Evolutionary conservation across 2,113 vertebrate species (phyloP).

Genomic region (Rhea pennata): DNA sequence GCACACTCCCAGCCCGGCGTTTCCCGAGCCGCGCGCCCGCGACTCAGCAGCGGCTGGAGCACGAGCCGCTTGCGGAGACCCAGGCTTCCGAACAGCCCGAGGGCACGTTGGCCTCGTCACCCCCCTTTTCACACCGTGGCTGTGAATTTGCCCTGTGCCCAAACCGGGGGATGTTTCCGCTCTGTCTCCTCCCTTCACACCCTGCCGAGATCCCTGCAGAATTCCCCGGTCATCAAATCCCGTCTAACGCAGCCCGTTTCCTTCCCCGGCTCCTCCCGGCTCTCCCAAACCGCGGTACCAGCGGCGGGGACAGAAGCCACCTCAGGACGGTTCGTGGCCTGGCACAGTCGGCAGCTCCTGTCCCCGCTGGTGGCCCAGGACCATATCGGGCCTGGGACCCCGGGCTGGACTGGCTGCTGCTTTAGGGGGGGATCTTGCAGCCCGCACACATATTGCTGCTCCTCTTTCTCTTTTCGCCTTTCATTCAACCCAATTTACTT

Average conservation of each 20-base stretch:
- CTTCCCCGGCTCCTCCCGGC: not conserved
- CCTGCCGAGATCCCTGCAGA: not conserved
- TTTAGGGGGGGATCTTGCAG: not conserved
- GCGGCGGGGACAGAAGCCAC: rapidly evolving
- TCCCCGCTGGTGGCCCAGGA: not conserved
- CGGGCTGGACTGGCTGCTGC: rapidly evolving
- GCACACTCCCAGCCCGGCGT: not conserved
- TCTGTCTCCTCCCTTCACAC: not conserved
- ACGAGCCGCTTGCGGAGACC: not conserved
- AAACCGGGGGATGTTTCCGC: not conserved
- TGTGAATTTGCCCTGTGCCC: not conserved
- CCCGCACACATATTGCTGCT: rapidly evolving
- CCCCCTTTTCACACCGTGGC: not conserved
- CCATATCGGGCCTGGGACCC: rapidly evolving
- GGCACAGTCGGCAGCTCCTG: not conserved
- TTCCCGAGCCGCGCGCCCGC: not conserved
- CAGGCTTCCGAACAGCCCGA: rapidly evolving
- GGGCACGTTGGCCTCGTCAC: not conserved
- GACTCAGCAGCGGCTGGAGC: rapidly evolving
- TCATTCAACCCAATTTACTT: too few relatives aligned
- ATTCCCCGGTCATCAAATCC: not conserved
- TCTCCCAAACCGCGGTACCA: not conserved
- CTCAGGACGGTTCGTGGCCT: rapidly evolving
- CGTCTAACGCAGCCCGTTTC: not conserved
- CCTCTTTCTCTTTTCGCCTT: not conserved